Evolutionary conservation across 2,113 vertebrate species (phyloP), one percentile per base, ranked within the genome.

Genomic region (Limnothrissa miodon): DNA sequence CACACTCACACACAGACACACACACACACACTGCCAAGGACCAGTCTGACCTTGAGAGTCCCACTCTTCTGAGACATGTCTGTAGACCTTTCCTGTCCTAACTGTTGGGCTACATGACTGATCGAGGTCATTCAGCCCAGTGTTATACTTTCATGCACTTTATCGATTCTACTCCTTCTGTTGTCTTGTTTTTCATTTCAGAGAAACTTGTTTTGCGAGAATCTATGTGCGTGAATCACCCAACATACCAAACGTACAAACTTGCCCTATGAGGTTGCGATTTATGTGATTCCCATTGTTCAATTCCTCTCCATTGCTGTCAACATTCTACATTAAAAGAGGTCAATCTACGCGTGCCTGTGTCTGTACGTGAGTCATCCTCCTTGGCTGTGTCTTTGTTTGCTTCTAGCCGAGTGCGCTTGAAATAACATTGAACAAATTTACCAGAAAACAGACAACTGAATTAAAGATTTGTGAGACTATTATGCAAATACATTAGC

Each of bases 361-460:
- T 13, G 59, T 25, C 59, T 33, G 59, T 78, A 1, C 81, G 39
- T 62, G 83, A 44, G 46, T 66, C 29, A 25, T 74, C 66, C 36
- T 33, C 33, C 66, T 74, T 33, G 29, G 1, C 66, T 36, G 11
- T 36, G 11, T 36, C 66, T 74, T 15, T 74, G 17, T 33, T 29
- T 15, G 33, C 66, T 74, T 33, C 13, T 90, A 87, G 82, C 85
- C 89, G 88, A 90, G 86, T 87, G 80, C 90, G 90, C 87, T 93
- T 80, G 88, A 82, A 51, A 74, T 25, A 89, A 89, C 81, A 88
- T 82, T 83, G 13, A 51, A 85, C 78, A 86, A 86, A 5, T 5
- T 83, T 21, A 78, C 45, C 59, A 90, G 45, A 85, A 15, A 90
- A 80, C 33, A 74, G 66, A 74, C 66, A 36, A 36, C 66, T 74